Evolutionary conservation across 2,888 invertebrate species (phyloP), one percentile per base, ranked within the genome.

Genomic region (Acleris laterana): DNA sequence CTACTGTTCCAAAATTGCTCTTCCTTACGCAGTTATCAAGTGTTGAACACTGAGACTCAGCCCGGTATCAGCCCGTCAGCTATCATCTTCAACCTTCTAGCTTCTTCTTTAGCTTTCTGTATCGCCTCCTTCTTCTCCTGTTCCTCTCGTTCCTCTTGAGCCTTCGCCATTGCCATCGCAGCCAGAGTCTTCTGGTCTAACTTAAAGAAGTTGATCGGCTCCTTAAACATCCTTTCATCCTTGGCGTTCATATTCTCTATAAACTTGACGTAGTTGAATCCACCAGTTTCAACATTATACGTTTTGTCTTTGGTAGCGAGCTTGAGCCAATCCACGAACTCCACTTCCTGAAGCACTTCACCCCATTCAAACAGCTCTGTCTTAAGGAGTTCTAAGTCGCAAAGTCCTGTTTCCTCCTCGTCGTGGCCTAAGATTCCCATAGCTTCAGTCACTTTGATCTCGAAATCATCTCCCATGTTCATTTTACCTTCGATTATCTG

Each of bases 401-500:
- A 78, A 1, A 81, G 68, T 0, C 90, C 90, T 6, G 79, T 85
- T 6, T 46, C 5, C 71, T 88, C 87, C 62, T 78, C 89, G 50
- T 92, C 93, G 16, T 92, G 87, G 0, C 82, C 81, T 64, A 93
- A 72, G 11, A 83, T 83, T n/a, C 81, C 82, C 60, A 92, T 85
- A 0, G 91, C 90, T 73, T 84, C 83, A 0, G 81, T 83, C 0
- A 93, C 81, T 0, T 74, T 87, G 1, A 74, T 28, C 69, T 93
- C 93, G 28, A 89, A 84, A 50, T 91, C 92, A 62, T 93, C 93
- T 0, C 90, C 90, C 88, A 84, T 85, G 17, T 67, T 75, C 76
- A 90, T 85, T 74, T 93, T 93, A 6, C 86, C 87, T 77, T 93
- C 93, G n/a, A 93, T 83, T 89, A 93, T 93, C 52, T 84, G 82